These are phyloP conservation scores for Nibea albiflora DNA, from an alignment of 2,113 vertebrate species.

Conservation along the genomic window DNA sequence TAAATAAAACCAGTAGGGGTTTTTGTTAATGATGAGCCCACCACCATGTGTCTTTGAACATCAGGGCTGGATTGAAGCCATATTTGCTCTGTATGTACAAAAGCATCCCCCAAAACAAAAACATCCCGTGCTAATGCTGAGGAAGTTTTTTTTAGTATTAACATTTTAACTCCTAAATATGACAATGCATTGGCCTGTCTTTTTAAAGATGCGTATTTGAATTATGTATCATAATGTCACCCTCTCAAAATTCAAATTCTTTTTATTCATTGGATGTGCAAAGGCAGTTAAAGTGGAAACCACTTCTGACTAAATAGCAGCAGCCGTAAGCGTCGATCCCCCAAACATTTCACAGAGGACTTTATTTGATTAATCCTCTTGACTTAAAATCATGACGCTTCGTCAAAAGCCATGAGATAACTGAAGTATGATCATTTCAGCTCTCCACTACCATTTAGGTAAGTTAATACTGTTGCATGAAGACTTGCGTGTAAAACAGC, in stretches of 20 bases:
- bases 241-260: constrained; percentile 11
- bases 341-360: constrained; percentile 2
- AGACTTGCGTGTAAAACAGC: background rate
- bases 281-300: constrained; percentile 12
- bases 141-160: background rate
- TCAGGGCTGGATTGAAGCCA: no score
- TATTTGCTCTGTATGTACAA: background rate
- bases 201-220: background rate
- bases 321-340: constrained; percentile 3
- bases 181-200: background rate
- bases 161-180: background rate
- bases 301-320: constrained; percentile 29
- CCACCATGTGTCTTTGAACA: background rate
- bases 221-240: constrained; percentile 14
- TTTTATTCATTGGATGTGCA: constrained; percentile 5
- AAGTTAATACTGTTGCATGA: background rate
- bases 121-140: background rate
- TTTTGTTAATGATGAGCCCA: background rate
- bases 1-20: background rate
- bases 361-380: constrained; percentile 3
- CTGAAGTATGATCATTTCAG: background rate
- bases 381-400: constrained; percentile 28
- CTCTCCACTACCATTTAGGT: background rate
- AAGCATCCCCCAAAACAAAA: no score
- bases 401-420: no score